A percentile compares a stretch with the other conserved stretches of the same genome.
These are phyloP conservation scores for Nyctibius grandis DNA, from an alignment of 2,797 vertebrate species.

Conservation along the genomic window DNA sequence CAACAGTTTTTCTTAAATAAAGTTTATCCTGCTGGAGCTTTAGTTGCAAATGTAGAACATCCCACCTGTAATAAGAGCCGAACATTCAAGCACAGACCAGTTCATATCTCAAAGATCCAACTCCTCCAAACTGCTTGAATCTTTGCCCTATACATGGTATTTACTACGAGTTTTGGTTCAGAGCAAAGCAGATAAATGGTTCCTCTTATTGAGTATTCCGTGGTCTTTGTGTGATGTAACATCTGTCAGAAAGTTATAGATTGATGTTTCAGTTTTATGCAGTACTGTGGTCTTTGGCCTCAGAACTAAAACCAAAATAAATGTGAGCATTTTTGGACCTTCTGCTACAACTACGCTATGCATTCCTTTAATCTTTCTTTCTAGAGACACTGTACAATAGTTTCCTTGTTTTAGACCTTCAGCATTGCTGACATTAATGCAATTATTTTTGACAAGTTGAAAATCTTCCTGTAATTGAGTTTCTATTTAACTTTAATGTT, in stretches of 20 bases:
- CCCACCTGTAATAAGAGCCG: not conserved
- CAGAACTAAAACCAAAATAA: conserved; percentile 59
- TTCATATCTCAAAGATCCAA: not conserved
- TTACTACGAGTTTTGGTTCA: not conserved
- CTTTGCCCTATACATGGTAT: not conserved
- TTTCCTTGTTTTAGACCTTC: conserved; percentile 67
- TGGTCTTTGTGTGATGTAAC: conserved; percentile 27
- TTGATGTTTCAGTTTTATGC: conserved; percentile 23
- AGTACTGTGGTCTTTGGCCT: conserved; percentile 56
- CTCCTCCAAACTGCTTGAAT: not conserved
- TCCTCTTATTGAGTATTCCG: conserved; percentile 12
- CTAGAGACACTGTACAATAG: conserved; percentile 54
- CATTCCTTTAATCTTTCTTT: conserved; percentile 65
- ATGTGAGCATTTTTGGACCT: conserved; percentile 39
- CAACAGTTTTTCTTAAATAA: not conserved
- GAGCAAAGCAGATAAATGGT: conserved; percentile 32
- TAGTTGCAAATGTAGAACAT: not conserved
- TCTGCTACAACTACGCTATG: not conserved
- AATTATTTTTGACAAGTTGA: conserved; percentile 77
- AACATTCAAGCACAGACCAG: not conserved
- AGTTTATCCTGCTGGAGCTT: not conserved
- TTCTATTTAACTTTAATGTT: conserved; percentile 74
- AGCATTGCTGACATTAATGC: conserved; percentile 68
- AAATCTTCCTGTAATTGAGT: conserved; percentile 78
- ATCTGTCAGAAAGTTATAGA: conserved; percentile 28